Evolutionary conservation across 2,888 invertebrate genomes (phyloP), one percentile per base, ranked within the genome.

Genomic region (Sepioteuthis lessoniana): DNA sequence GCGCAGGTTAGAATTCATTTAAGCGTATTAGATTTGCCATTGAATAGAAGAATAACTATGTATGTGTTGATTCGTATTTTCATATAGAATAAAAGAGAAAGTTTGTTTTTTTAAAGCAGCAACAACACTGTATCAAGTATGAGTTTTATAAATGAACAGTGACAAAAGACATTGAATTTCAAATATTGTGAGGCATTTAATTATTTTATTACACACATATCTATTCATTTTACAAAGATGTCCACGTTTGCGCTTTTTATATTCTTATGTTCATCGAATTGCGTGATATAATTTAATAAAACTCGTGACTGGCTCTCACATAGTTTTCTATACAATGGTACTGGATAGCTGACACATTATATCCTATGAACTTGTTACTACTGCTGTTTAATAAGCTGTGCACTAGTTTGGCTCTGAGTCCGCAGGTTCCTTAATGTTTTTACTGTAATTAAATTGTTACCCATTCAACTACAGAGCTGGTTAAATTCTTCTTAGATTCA

Each of bases 261-360:
- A 1, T 35, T 76, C n/a, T 76, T 76, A n/a, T 10, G 10, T 76
- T 76, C 76, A 76, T n/a, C n/a, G 3, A 76, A 16, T 35, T 19
- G 76, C 76, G 76, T 76, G 76, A 76, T 76, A 10, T n/a, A 76
- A 76, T 76, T 76, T 76, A 76, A 76, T 76, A 76, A n/a, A 76
- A 76, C n/a, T 76, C 76, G 76, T 76, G 76, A 76, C 76, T 76
- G 76, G n/a, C 76, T 16, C n/a, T n/a, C 0, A 10, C 16, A n/a
- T 76, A 35, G n/a, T n/a, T 76, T 13, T 13, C 35, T 16, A 13
- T 76, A 4, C n/a, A 16, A 10, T 76, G n/a, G 4, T 2, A 31
- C 31, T 31, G 25, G 0, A 2, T 1, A 13, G n/a, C 28, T 76
- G 50, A 50, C 16, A 19, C 50, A 50, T 50, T 13, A 16, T 19